These are phyloP conservation scores for Drosophila paranaensis DNA, from an alignment of 2,888 invertebrate species.

Conservation along the genomic window DNA sequence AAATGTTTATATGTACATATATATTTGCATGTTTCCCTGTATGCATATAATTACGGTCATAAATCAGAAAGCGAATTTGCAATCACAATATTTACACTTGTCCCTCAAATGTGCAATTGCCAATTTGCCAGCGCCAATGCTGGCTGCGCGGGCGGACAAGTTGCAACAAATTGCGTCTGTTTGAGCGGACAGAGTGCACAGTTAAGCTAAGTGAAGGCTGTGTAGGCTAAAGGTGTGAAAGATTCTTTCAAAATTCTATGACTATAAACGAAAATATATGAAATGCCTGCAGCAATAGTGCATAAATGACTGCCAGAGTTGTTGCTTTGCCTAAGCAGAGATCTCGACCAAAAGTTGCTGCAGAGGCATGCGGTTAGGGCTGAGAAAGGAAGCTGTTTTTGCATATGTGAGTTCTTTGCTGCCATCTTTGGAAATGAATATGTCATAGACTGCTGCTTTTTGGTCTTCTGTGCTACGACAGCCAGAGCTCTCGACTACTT, in stretches of 20 bases:
- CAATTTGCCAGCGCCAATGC: constrained; percentile 40
- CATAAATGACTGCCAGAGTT: not conserved
- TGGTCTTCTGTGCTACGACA: not conserved
- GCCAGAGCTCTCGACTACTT: too few relatives aligned
- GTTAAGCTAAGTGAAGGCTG: not conserved
- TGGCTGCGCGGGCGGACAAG: constrained; percentile 39
- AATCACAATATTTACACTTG: constrained; percentile 80
- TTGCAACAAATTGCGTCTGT: constrained; percentile 39
- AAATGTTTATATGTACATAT: not conserved
- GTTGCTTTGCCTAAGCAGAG: not conserved
- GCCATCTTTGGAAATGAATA: not conserved
- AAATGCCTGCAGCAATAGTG: not conserved
- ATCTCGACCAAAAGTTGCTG: not conserved
- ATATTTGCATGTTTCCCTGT: constrained; percentile 7
- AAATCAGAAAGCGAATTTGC: constrained; percentile 71
- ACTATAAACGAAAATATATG: not conserved
- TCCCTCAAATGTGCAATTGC: constrained; percentile 44
- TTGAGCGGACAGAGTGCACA: not conserved
- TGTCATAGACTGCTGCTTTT: not conserved
- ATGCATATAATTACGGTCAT: constrained; percentile 73
- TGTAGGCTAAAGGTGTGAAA: not conserved
- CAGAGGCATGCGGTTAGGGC: not conserved
- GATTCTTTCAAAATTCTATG: not conserved
- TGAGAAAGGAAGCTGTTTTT: not conserved
- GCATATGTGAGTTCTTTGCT: not conserved